Percentiles rank a stretch among this genome's conserved stretches.
These are phyloP conservation scores for Eupristina koningsbergeri DNA, from an alignment of 1,140 invertebrate species.

Conservation along the genomic window DNA sequence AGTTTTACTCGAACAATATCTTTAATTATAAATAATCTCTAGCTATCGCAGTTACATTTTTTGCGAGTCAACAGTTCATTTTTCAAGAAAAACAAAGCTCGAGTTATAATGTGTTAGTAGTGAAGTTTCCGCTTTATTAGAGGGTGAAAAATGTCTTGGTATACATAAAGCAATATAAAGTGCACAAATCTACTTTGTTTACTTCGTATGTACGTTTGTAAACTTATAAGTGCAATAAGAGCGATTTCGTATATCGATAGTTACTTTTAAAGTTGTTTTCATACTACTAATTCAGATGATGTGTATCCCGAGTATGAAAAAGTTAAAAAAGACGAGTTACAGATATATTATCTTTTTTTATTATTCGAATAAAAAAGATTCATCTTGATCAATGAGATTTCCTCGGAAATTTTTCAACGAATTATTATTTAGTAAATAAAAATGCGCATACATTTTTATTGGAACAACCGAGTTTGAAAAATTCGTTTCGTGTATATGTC, in stretches of 20 bases:
- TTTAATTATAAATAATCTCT: slow-evolving; percentile 17
- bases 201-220: neutral
- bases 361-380: slow-evolving; percentile 14
- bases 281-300: slow-evolving; percentile 3
- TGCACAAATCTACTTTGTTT: slow-evolving; percentile 16
- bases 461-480: neutral
- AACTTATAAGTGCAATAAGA: slow-evolving; percentile 40
- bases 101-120: neutral
- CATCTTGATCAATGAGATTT: slow-evolving; percentile 8
- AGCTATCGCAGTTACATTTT: neutral
- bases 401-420: slow-evolving; percentile 2
- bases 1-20: slow-evolving; percentile 15
- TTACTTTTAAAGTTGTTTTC: neutral
- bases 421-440: slow-evolving; percentile 11
- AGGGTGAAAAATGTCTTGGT: slow-evolving; percentile 28
- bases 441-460: neutral
- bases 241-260: slow-evolving; percentile 36
- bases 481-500: neutral
- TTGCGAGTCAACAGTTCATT: neutral
- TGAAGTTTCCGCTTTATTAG: slow-evolving; percentile 29
- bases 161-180: slow-evolving; percentile 34
- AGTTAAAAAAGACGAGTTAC: slow-evolving; percentile 22
- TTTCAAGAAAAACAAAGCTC: slow-evolving; percentile 33
- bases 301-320: neutral
- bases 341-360: slow-evolving; percentile 26